Conservation (phyloP, 1,140 invertebrate genomes). For the Hyposmocoma kahamanoa region DNA sequence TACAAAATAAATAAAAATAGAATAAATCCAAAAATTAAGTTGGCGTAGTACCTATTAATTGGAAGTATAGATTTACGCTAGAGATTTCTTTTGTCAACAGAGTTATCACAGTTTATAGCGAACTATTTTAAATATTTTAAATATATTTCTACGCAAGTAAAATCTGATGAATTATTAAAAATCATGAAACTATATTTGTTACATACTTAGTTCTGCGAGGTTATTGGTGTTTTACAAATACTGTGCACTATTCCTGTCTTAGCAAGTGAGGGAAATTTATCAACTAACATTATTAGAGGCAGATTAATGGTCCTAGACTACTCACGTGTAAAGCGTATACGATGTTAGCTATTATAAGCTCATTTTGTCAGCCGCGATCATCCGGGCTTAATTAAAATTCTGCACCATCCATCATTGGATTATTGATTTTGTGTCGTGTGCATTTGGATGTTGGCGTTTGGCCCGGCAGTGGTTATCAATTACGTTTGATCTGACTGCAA, state of each 20-base stretch:
- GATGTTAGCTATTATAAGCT: slow-evolving; percentile 44
- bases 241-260: background rate
- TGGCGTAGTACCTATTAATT: no score
- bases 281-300: background rate
- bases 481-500: slow-evolving; percentile 27
- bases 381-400: slow-evolving; percentile 66
- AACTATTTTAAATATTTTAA: background rate
- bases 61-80: no score
- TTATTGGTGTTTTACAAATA: background rate
- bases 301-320: background rate
- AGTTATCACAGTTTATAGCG: no score
- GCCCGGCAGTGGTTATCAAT: slow-evolving; percentile 56
- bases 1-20: no score
- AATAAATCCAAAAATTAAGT: no score
- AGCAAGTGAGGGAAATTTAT: background rate
- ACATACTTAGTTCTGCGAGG: background rate
- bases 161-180: background rate
- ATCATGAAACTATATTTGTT: background rate
- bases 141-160: background rate
- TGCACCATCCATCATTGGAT: slow-evolving; percentile 54
- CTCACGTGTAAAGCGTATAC: background rate
- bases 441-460: slow-evolving; percentile 39
- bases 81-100: no score
- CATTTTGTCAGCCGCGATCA: slow-evolving; percentile 60
- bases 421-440: slow-evolving; percentile 65